Conservation (phyloP, 2,797 vertebrate species). For the Simalia tracyae region DNA sequence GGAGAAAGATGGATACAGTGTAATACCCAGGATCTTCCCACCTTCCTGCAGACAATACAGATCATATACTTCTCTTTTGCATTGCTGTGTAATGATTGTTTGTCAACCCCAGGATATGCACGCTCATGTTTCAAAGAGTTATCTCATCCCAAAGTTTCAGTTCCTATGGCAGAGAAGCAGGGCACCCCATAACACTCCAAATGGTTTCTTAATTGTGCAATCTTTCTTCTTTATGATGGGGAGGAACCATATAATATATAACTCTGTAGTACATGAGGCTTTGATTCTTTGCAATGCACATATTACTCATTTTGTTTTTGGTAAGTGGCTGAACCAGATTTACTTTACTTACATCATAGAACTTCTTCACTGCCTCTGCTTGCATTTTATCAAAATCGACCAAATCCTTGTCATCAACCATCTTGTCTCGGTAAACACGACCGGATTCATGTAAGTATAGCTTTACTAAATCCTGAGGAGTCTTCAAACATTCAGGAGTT, state of each 20-base stretch:
- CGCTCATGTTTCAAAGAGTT: not conserved
- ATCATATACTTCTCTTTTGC: not conserved
- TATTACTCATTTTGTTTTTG: not conserved
- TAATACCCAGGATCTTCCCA: not conserved
- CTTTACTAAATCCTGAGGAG: constrained; percentile 83
- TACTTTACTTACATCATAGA: constrained; percentile 79
- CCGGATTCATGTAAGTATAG: constrained; percentile 91
- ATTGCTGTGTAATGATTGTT: not conserved
- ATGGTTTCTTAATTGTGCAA: not conserved
- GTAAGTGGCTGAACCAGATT: not conserved
- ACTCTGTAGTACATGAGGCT: not conserved
- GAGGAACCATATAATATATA: not conserved
- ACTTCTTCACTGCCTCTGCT: constrained; percentile 83
- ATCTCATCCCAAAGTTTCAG: not conserved
- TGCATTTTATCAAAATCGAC: constrained; percentile 89
- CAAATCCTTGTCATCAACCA: constrained; percentile 87
- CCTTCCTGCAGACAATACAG: not conserved
- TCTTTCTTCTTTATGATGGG: too few species aligned
- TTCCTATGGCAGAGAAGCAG: not conserved
- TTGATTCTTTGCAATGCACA: not conserved
- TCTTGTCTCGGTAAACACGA: constrained; percentile 91
- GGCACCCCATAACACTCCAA: too few species aligned
- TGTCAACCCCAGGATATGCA: not conserved
- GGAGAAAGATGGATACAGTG: not conserved
- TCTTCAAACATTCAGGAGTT: constrained; percentile 81